Conservation (phyloP, 1,140 invertebrate species). For the Diplogasteroides magnus region DNA sequence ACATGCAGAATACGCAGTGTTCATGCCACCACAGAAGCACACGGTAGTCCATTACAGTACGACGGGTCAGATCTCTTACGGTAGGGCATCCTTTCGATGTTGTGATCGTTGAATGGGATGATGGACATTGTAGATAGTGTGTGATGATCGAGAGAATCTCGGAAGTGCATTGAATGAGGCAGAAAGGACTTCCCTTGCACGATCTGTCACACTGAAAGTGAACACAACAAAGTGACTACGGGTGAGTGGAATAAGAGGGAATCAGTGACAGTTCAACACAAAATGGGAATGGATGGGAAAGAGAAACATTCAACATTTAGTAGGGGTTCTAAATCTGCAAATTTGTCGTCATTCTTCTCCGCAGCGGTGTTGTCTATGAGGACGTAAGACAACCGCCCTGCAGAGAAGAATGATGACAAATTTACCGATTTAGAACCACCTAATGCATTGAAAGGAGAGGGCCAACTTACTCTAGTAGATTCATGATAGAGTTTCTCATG, state of each 20-base stretch:
- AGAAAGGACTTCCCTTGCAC: constrained; percentile 22
- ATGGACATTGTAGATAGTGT: no score
- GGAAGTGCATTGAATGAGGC: constrained; percentile 25
- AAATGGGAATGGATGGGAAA: neutral
- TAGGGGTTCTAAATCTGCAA: neutral
- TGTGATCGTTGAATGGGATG: neutral
- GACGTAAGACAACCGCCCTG: no score
- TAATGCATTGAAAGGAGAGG: no score
- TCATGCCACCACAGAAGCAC: neutral
- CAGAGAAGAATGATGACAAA: no score
- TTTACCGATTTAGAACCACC: no score
- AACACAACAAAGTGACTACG: neutral
- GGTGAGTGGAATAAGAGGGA: neutral
- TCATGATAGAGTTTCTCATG: constrained; percentile 14
- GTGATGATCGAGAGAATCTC: constrained; percentile 29
- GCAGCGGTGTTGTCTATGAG: no score
- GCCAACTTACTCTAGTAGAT: constrained; percentile 24
- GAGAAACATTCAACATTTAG: neutral
- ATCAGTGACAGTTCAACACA: neutral
- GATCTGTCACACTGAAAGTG: constrained; percentile 23
- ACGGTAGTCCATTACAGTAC: neutral
- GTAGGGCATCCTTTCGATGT: constrained; percentile 27
- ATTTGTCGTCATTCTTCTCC: no score
- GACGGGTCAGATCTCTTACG: constrained; percentile 13
- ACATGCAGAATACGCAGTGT: no score